phyloP scores from a whole-genome alignment of 92 coral and sea anemone genomes.

The Porites evermanni region DNA sequence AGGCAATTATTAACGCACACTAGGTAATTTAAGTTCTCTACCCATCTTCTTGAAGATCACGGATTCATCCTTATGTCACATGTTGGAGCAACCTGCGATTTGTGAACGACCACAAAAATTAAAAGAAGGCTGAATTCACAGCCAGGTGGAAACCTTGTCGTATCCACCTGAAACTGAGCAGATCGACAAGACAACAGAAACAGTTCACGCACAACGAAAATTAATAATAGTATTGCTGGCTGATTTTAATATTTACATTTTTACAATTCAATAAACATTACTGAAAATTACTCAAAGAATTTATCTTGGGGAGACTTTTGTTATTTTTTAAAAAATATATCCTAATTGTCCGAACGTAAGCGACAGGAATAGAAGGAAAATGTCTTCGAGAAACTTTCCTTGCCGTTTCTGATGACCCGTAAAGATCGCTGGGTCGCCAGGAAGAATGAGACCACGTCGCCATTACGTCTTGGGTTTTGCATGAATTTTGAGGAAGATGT shows the following conservation, averaged over 20 bases:
- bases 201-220: background rate
- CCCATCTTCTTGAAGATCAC: too few relatives aligned
- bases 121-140: too few relatives aligned
- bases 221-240: background rate
- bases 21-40: too few relatives aligned
- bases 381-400: background rate
- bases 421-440: background rate
- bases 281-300: background rate
- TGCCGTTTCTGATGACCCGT: background rate
- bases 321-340: background rate
- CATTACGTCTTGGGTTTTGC: constrained; percentile 59
- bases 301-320: background rate
- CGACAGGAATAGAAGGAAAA: too few relatives aligned
- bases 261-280: background rate
- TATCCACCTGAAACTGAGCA: background rate
- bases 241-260: background rate
- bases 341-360: too few relatives aligned
- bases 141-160: too few relatives aligned
- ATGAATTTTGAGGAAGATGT: constrained; percentile 91
- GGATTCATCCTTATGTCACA: too few relatives aligned
- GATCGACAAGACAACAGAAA: background rate
- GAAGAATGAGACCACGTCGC: background rate
- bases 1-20: too few relatives aligned
- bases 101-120: too few relatives aligned
- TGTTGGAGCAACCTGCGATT: too few relatives aligned